Conservation (phyloP, 2,797 vertebrate species). For the Prionace glauca region DNA sequence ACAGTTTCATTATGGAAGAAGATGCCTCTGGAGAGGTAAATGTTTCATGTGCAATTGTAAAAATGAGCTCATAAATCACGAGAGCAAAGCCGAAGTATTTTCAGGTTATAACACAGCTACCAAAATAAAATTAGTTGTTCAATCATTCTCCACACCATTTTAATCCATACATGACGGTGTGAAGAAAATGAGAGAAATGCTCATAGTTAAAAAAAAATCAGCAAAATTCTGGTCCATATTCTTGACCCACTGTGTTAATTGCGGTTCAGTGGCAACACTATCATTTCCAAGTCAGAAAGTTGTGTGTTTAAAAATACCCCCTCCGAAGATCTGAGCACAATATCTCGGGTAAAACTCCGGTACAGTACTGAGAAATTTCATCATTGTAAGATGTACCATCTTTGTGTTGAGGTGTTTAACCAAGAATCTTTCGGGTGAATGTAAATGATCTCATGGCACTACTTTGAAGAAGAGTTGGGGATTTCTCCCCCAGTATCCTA, state of each 20-base stretch:
- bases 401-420: not conserved
- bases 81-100: not conserved
- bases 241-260: not conserved
- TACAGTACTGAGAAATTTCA: not conserved
- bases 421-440: not conserved
- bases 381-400: not conserved
- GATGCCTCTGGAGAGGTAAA: not conserved
- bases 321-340: not conserved
- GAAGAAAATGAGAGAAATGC: not conserved
- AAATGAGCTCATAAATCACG: not conserved
- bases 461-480: not conserved
- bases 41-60: not conserved
- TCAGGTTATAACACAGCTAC: not conserved
- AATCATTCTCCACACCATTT: not conserved
- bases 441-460: not conserved
- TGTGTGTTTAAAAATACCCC: not conserved
- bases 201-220: not conserved
- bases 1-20: not conserved
- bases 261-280: not conserved
- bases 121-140: not conserved
- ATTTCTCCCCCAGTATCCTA: not conserved
- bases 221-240: not conserved
- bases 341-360: not conserved
- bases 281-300: not conserved
- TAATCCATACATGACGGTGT: not conserved